Evolutionary conservation across 2,888 invertebrate genomes (phyloP).

Genomic region (Eristalis intricaria): DNA sequence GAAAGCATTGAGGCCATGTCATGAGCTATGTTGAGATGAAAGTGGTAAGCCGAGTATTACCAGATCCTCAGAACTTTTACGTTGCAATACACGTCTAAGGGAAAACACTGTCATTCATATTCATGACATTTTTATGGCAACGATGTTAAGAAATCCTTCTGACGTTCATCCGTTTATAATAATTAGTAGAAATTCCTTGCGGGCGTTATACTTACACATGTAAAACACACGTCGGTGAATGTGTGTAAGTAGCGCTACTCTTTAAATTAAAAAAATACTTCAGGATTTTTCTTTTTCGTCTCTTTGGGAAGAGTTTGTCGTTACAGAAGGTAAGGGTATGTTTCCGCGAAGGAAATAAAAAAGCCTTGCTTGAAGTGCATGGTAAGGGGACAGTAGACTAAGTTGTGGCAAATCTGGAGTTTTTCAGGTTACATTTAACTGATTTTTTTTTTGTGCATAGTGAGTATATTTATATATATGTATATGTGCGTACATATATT

Average conservation of each 20-base stretch:
- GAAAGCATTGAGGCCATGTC: slow-evolving; percentile 50
- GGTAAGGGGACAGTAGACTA: neutral
- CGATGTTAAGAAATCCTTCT: slow-evolving; percentile 32
- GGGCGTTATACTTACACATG: neutral
- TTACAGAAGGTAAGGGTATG: slow-evolving; percentile 37
- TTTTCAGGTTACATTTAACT: neutral
- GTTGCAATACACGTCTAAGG: neutral
- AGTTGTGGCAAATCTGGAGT: neutral
- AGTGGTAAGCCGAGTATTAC: slow-evolving; percentile 40
- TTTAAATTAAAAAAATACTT: slow-evolving; percentile 26
- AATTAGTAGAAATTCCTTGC: slow-evolving; percentile 42
- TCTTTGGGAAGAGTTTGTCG: slow-evolving; percentile 16
- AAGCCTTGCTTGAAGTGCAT: neutral
- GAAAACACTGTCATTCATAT: slow-evolving; percentile 26
- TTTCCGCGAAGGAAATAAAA: slow-evolving; percentile 18
- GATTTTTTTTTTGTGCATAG: neutral
- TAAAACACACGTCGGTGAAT: neutral
- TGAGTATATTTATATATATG: too few species aligned
- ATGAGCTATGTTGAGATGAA: slow-evolving; percentile 12
- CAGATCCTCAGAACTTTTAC: slow-evolving; percentile 27
- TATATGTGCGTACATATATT: too few species aligned
- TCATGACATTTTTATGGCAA: slow-evolving; percentile 29
- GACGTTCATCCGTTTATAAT: slow-evolving; percentile 52
- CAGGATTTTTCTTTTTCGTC: neutral
- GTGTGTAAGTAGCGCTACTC: slow-evolving; percentile 14